Evolutionary conservation across 2,113 vertebrate species (phyloP).

Genomic region (Picathartes gymnocephalus): DNA sequence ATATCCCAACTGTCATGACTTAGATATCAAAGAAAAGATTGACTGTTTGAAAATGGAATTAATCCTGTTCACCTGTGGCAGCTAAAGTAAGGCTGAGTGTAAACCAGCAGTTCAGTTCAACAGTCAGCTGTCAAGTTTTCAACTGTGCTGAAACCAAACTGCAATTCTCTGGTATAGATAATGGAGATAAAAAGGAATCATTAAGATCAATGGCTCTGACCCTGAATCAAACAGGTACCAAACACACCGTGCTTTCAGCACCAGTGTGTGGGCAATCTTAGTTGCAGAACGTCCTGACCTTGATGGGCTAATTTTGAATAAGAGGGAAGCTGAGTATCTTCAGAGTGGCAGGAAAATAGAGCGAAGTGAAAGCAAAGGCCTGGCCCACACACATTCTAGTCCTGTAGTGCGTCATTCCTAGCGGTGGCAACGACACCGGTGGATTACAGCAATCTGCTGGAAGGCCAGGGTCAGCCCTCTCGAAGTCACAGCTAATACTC

Average conservation of each 20-base stretch:
- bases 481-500: background rate
- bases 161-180: background rate
- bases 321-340: background rate
- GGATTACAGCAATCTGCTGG: background rate
- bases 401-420: background rate
- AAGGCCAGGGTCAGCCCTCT: background rate
- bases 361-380: background rate
- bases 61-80: background rate
- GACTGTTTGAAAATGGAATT: background rate
- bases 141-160: background rate
- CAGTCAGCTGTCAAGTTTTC: background rate
- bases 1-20: background rate
- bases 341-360: background rate
- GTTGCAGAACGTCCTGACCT: background rate
- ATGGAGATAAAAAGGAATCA: background rate
- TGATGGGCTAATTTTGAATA: background rate
- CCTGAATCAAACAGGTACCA: background rate
- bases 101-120: background rate
- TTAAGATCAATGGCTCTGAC: background rate
- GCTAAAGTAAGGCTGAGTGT: background rate
- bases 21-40: background rate
- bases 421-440: rapidly evolving
- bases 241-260: background rate
- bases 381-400: background rate
- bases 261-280: background rate